These are phyloP conservation scores for Microcaecilia unicolor DNA, from an alignment of 2,797 vertebrate species.

Conservation along the genomic window DNA sequence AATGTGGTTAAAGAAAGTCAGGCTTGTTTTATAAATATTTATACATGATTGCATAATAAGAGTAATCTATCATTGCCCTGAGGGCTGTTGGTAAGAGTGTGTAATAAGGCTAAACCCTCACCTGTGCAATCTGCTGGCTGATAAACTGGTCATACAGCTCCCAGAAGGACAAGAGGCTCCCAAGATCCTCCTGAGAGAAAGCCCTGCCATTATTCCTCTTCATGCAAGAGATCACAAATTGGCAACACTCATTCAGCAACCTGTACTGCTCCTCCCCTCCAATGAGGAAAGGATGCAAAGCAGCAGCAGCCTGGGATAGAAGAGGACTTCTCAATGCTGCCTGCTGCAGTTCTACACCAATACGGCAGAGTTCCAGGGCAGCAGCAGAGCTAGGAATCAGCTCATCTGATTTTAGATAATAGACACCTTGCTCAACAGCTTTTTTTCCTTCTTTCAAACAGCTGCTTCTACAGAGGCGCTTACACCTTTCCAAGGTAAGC, in stretches of 20 bases:
- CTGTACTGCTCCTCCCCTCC: constrained; percentile 24
- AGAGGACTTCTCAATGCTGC: neutral
- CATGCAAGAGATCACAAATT: constrained; percentile 58
- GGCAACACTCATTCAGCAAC: constrained; percentile 61
- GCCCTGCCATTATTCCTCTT: constrained; percentile 35
- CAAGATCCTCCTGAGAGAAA: constrained; percentile 1
- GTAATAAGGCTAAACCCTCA: constrained; percentile 34
- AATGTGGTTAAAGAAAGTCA: too few relatives aligned
- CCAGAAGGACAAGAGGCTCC: constrained; percentile 57
- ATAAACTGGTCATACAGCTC: constrained; percentile 54
- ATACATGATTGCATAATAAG: too few relatives aligned
- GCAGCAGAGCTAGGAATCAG: neutral
- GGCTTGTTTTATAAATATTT: too few relatives aligned
- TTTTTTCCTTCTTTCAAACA: constrained; percentile 31
- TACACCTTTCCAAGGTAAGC: constrained; percentile 49
- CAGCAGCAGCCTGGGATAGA: constrained; percentile 48
- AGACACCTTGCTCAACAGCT: constrained; percentile 26
- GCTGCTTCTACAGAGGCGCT: constrained; percentile 55
- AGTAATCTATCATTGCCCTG: too few relatives aligned
- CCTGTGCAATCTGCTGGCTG: constrained; percentile 44
- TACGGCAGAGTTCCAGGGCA: constrained; percentile 42
- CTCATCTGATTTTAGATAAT: constrained; percentile 4
- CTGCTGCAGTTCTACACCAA: constrained; percentile 47
- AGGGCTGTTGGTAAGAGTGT: too few relatives aligned
- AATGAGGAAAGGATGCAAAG: constrained; percentile 30